Base-by-base conservation (phyloP, 53 echinoderm and acorn worm genomes). In the Echinometra lucunter region DNA sequence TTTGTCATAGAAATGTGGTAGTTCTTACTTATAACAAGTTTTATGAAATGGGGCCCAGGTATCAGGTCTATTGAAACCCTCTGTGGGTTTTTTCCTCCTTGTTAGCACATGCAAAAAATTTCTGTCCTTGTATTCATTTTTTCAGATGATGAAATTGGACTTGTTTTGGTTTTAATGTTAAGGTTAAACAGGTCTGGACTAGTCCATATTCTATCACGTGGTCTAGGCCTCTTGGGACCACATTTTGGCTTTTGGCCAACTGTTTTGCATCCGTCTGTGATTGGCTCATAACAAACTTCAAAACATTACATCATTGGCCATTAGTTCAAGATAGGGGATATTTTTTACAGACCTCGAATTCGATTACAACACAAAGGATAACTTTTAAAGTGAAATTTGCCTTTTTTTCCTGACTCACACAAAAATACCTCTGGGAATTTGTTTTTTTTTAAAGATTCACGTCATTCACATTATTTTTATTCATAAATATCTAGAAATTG, bases 241-340 rank as follows among this genome's bases (percentile, higher is more conserved):
- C 15, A 2, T 53, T 5, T 81, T 81, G 81, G 81, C 81, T 42
- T 81, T 25, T 21, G 40, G 81, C 81, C 81, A 81, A 81, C 40
- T 42, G 34, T 21, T 81, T 42, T 13, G 6, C 19, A 25, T 44
- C 44, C 44, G 2, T 81, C 81, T 44, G 81, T 81, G 81, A 81
- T 81, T 81, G 81, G 81, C 23, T 23, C 44, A 42, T 81, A 17
- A 13, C 21, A 19, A 44, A 44, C 74, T 19, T 44, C 81, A 81
- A 23, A 81, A 81, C 81, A 44, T 81, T 44, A 44, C 44, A 81
- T 44, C 81, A 81, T 81, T 32, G 72, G 72, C 72, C 35, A 72
- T 72, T 72, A n/a, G n/a, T 72, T 17, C 42, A 44, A 0, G 0
- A 42, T 44, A 19, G 32, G 12, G 37, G 35, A 34, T 37, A 12